phyloP scores from a whole-genome alignment of 1,140 invertebrate genomes.

The Drosophila sulfurigaster region DNA sequence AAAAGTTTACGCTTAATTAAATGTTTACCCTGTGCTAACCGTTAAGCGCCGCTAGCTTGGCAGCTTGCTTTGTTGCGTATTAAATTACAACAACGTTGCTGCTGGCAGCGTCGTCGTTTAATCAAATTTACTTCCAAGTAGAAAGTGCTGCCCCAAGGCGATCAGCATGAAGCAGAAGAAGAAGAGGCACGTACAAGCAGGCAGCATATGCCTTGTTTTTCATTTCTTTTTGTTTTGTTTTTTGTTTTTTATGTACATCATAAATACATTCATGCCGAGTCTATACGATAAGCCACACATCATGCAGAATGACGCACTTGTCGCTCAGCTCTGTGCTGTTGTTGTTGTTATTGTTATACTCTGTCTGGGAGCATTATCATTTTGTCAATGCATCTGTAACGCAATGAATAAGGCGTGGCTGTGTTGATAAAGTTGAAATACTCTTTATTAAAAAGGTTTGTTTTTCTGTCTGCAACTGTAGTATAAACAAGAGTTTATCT shows the following conservation, averaged over 20 bases:
- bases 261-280: constrained; percentile 8
- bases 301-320: constrained; percentile 79
- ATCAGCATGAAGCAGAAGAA: constrained; percentile 1
- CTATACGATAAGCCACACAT: constrained; percentile 52
- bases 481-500: no score
- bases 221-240: no score
- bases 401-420: not conserved
- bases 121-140: constrained; percentile 67
- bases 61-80: constrained; percentile 44
- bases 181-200: constrained; percentile 24
- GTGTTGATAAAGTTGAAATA: no score
- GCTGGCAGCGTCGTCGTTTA: constrained; percentile 46
- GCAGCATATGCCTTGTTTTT: constrained; percentile 8
- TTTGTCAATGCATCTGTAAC: not conserved
- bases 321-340: constrained; percentile 41
- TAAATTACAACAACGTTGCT: constrained; percentile 59
- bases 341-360: constrained; percentile 13
- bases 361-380: not conserved
- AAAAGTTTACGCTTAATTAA: constrained; percentile 79
- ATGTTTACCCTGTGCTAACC: constrained; percentile 67
- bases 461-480: no score
- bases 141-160: constrained; percentile 43
- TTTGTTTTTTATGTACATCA: constrained; percentile 11
- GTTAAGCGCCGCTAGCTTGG: constrained; percentile 49
- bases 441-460: no score